Percentiles rank a stretch among this genome's conserved stretches.
phyloP scores from a whole-genome alignment of 2,888 invertebrate species.

The Machimus atricapillus region DNA sequence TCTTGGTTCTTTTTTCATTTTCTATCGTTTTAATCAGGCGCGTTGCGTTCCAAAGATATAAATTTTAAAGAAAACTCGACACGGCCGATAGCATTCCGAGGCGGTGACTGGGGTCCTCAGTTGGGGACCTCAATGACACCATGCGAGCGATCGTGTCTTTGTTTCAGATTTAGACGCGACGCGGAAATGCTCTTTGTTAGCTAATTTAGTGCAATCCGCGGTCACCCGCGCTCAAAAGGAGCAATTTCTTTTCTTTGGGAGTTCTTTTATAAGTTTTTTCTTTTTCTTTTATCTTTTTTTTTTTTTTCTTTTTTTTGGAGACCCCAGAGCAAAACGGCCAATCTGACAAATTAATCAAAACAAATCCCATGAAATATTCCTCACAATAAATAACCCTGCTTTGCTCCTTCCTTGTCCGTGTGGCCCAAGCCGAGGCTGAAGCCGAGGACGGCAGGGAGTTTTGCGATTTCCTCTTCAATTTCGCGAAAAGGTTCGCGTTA shows the following conservation, averaged over 20 bases:
- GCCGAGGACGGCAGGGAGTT: not conserved
- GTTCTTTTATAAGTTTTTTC: not conserved
- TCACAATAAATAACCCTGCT: conserved; percentile 35
- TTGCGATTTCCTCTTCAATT: conserved; percentile 14
- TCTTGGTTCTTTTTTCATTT: not conserved
- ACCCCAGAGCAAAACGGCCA: not conserved
- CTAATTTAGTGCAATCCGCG: not conserved
- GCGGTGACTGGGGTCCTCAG: not conserved
- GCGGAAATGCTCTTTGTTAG: not conserved
- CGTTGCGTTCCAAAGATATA: not conserved
- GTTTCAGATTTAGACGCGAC: not conserved
- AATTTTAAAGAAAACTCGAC: not conserved
- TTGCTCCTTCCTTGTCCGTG: conserved; percentile 17
- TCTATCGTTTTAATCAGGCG: not conserved
- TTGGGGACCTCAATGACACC: not conserved
- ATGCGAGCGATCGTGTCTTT: not conserved
- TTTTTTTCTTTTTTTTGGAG: not conserved
- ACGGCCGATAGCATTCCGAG: not conserved
- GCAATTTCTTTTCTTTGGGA: not conserved
- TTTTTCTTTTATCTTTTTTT: not conserved
- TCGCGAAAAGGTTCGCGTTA: not conserved
- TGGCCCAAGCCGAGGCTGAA: not conserved
- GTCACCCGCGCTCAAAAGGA: not conserved
- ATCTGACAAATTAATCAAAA: conserved; percentile 45
- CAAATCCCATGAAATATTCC: conserved; percentile 43